Base-by-base conservation (phyloP, 2,113 vertebrate genomes). In the Anhinga anhinga region DNA sequence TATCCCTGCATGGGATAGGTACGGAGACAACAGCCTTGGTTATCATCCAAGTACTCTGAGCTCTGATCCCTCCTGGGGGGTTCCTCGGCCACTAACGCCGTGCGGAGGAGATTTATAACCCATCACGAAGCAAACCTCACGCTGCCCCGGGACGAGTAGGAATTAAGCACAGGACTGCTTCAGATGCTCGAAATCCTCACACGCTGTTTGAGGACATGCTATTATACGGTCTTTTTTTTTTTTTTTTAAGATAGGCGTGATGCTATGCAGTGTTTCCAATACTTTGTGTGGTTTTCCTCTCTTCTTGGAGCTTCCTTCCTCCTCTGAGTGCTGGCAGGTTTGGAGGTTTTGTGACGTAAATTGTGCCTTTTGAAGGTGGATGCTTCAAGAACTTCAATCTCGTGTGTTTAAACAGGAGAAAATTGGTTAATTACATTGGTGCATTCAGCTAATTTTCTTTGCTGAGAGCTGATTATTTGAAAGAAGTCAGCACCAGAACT, bases 251-350 rank as follows among this genome's bases (percentile, higher is more conserved):
- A 38, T 2, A 20, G 58, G 82, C 26, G 9, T 20, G 66, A 93
- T 53, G 87, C 74, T 42, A 8, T 4, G 70, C 89, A 44, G 73
- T 4, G 36, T 58, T 94, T 90, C 90, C 93, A 82, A 16, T 6
- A 73, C 29, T 92, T 52, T 34, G 93, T 34, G 85, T 77, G 93
- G 90, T 95, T 96, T 96, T 74, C 90, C 96, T 94, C 82, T 94
- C 87, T 58, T 86, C 87, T 90, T 30, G 93, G 90, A 83, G 85
- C 92, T 96, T 96, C 96, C 96, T 96, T 94, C 96, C 88, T 96
- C 56, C 79, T 42, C 71, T 50, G 5, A 2, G 50, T 0, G 38
- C 50, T 86, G 93, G 96, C 96, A 96, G 71, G 79, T 70, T 45
- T 1, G 8, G 92, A 95, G 82, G 56, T 69, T 93, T 89, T 1